Base-by-base conservation (phyloP, 1,140 invertebrate species). In the Brachystomella parvula region DNA sequence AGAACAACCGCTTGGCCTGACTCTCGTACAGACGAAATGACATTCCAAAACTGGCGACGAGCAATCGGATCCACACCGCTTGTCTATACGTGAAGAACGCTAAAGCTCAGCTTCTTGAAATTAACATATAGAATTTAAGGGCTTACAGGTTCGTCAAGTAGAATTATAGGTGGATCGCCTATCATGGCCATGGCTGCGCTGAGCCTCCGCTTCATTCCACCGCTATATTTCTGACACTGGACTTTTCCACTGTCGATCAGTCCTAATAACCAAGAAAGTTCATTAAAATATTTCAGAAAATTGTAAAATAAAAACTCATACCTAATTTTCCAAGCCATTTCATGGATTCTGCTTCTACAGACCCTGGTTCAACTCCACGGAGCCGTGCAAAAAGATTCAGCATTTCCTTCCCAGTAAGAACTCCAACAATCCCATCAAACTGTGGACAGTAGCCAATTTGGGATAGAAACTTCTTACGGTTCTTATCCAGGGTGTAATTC, bases 201-300 rank as follows among this genome's bases (percentile, higher is more conserved):
- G 35, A 86, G 72, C 67, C 86, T 84, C n/a, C 85, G 72, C 72
- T 84, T 84, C 70, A 85, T 86, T 15, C 84, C 85, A 21, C 65
- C 82, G 69, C 81, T 82, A 70, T 77, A 79, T 12, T 63, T 65
- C 2, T 28, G 1, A 61, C 61, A 69, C 12, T 49, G n/a, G 1
- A 44, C 56, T 35, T 60, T 17, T 1, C 21, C 61, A 1, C 24
- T 24, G 3, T 44, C 24, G 2, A 28, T 6, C 24, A 67, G 28
- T 17, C 63, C 63, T 44, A 39, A 3, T 12, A 21, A 47, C 29
- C 3, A 31, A 6, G 28, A 21, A 17, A 30, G 49, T 15, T 56
- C 6, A 15, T 9, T 21, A 9, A 56, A 9, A 15, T 15, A 61
- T 61, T 61, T 21, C 59, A 33, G 2, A 35, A n/a, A 21, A n/a